Evolutionary conservation across 2,113 vertebrate genomes (phyloP).

Genomic region (Hystrix cristata): DNA sequence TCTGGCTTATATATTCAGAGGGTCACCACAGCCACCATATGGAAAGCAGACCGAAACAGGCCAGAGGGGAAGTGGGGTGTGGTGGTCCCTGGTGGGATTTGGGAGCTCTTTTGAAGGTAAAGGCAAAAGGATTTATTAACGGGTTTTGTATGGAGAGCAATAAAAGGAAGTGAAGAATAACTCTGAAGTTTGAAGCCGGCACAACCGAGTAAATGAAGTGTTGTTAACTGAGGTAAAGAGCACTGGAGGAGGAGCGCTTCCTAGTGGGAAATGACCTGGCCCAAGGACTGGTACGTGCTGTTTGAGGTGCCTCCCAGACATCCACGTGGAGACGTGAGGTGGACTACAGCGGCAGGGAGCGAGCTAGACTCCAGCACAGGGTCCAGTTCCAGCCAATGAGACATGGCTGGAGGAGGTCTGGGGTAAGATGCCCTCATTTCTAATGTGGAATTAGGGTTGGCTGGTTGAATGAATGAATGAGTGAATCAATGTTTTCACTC

Average conservation of each 20-base stretch:
- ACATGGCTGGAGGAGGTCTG: background rate
- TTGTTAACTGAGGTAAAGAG: background rate
- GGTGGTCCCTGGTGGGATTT: background rate
- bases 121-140: background rate
- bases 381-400: background rate
- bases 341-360: too few species aligned
- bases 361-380: background rate
- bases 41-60: background rate
- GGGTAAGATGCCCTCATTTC: background rate
- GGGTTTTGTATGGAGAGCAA: background rate
- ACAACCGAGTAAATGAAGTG: background rate
- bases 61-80: background rate
- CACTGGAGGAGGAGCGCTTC: background rate
- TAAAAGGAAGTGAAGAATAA: background rate
- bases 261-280: background rate
- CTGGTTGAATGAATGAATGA: background rate
- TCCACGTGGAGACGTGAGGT: background rate
- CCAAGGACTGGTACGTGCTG: fast-evolving
- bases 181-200: background rate
- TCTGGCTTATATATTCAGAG: background rate
- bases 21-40: background rate
- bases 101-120: background rate
- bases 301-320: background rate
- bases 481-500: background rate
- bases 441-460: background rate